These are phyloP conservation scores for Papilio gigon DNA, from an alignment of 2,888 invertebrate species.

Conservation along the genomic window DNA sequence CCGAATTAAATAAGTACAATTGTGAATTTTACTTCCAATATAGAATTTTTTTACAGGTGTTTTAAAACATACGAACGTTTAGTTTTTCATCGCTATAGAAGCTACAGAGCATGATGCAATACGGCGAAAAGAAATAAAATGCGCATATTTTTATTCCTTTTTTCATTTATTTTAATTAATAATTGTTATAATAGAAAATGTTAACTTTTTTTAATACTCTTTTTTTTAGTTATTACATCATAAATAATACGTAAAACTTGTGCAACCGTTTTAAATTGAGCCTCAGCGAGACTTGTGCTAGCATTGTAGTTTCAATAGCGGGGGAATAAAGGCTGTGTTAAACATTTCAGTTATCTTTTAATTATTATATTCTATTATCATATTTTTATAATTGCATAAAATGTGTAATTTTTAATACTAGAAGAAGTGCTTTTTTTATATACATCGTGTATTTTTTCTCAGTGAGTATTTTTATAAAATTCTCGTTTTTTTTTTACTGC, in stretches of 20 bases:
- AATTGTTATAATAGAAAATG: not conserved
- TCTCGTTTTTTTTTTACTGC: too few relatives aligned
- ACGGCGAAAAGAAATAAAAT: not conserved
- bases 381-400: too few relatives aligned
- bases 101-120: not conserved
- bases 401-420: not conserved
- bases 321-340: not conserved
- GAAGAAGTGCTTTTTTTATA: not conserved
- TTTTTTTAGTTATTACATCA: constrained; percentile 21
- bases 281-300: not conserved
- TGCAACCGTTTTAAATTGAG: constrained; percentile 5
- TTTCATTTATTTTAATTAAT: not conserved
- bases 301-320: not conserved
- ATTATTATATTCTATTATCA: not conserved
- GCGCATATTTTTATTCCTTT: too few relatives aligned
- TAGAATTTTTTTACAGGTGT: not conserved
- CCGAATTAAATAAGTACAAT: too few relatives aligned
- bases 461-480: too few relatives aligned
- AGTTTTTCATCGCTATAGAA: not conserved
- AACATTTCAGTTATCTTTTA: not conserved
- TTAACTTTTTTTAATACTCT: not conserved
- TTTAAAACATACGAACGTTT: not conserved
- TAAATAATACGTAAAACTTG: constrained; percentile 21
- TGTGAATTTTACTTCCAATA: too few relatives aligned
- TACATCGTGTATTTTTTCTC: not conserved